phyloP scores from a whole-genome alignment of 53 echinoderm and acorn worm genomes.

The Stichopus horrens region DNA sequence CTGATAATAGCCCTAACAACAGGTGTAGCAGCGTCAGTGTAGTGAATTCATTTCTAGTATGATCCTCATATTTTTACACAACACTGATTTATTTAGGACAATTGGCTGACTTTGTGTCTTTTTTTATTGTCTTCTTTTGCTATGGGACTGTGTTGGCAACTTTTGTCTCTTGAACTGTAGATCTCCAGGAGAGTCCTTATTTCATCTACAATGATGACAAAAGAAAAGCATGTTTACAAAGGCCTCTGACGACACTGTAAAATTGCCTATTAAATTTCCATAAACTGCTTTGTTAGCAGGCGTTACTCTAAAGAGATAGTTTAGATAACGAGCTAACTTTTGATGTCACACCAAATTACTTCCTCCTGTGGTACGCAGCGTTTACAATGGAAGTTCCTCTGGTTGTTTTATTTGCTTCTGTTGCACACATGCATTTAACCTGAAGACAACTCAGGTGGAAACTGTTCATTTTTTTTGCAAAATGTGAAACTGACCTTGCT shows the following conservation, averaged over 20 bases:
- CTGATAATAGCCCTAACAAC: too few relatives aligned
- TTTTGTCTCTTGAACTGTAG: slow-evolving; percentile 19
- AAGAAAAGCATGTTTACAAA: too few relatives aligned
- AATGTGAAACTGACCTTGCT: too few relatives aligned
- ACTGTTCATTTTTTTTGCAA: too few relatives aligned
- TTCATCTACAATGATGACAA: background rate
- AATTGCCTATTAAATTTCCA: too few relatives aligned
- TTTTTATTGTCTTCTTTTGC: background rate
- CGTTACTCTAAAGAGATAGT: background rate
- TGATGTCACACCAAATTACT: background rate
- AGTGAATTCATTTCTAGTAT: too few relatives aligned
- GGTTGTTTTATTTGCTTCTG: background rate
- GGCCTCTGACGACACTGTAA: too few relatives aligned
- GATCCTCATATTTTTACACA: too few relatives aligned
- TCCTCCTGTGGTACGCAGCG: background rate
- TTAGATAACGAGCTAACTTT: background rate
- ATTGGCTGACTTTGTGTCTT: background rate
- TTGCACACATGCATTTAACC: too few relatives aligned
- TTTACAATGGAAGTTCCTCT: background rate
- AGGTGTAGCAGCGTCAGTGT: too few relatives aligned
- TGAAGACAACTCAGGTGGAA: too few relatives aligned
- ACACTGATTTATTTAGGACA: too few relatives aligned
- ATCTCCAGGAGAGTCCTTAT: background rate
- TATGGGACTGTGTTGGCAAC: background rate
- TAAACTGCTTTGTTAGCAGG: background rate